These are phyloP conservation scores for Eupithecia subfuscata DNA, from an alignment of 2,888 invertebrate species.

Conservation along the genomic window DNA sequence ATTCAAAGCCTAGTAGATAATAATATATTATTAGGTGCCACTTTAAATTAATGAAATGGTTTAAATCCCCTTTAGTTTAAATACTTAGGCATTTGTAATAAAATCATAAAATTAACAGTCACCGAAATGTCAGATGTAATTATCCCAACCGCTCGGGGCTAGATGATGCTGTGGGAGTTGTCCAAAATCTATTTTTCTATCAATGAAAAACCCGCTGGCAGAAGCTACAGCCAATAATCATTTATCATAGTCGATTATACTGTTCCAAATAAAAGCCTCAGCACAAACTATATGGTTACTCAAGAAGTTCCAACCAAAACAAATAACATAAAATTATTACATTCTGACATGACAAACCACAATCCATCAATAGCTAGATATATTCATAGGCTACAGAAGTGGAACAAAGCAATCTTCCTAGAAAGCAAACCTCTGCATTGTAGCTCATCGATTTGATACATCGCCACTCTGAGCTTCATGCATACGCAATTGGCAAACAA, in stretches of 20 bases:
- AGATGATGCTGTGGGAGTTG: too few species aligned
- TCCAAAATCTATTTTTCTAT: too few species aligned
- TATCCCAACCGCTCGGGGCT: too few species aligned
- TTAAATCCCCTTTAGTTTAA: too few species aligned
- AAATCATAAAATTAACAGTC: too few species aligned
- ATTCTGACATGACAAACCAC: constrained; percentile 7
- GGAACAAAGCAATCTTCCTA: constrained; percentile 49
- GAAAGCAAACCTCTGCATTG: constrained; percentile 46
- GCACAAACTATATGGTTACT: not conserved
- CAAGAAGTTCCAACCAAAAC: not conserved
- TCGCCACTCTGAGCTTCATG: constrained; percentile 58
- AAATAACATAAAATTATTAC: not conserved
- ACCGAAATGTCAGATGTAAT: too few species aligned
- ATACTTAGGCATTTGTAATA: too few species aligned
- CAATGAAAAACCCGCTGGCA: not conserved
- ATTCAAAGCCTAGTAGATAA: not conserved
- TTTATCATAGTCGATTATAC: not conserved
- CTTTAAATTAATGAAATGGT: too few species aligned
- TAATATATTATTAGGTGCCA: too few species aligned
- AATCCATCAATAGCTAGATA: constrained; percentile 26
- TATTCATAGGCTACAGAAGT: constrained; percentile 46
- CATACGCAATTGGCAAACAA: constrained; percentile 66
- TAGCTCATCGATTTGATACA: constrained; percentile 57
- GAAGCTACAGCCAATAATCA: not conserved
- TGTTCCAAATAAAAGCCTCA: not conserved